Percentiles rank a stretch among this genome's conserved stretches.
These are phyloP conservation scores for Paraplagusia blochii DNA, from an alignment of 2,113 vertebrate species.

Conservation along the genomic window DNA sequence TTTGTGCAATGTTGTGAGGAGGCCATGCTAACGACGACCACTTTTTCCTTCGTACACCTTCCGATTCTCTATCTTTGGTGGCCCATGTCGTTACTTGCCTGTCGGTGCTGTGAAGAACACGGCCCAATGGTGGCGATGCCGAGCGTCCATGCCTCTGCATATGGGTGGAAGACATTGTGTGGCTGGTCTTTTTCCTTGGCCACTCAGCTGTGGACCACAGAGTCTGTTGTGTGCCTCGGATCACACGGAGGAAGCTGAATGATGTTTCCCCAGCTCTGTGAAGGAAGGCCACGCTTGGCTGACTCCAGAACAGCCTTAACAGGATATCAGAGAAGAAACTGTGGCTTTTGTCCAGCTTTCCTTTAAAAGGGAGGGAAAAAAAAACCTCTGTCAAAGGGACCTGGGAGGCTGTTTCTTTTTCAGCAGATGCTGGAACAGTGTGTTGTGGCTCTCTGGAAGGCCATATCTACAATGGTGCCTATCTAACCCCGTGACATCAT, in stretches of 20 bases:
- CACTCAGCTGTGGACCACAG: conserved; percentile 80
- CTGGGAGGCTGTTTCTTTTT: conserved; percentile 72
- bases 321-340: conserved; percentile 81
- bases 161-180: conserved; percentile 71
- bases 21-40: too few species aligned
- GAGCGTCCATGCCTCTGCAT: conserved; percentile 60
- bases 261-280: conserved; percentile 77
- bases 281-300: conserved; percentile 75
- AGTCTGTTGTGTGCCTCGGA: conserved; percentile 79
- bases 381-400: conserved; percentile 72
- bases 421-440: conserved; percentile 75
- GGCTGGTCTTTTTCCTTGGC: conserved; percentile 74
- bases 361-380: conserved; percentile 34
- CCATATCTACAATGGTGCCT: conserved; percentile 70
- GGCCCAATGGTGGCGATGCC: conserved; percentile 48
- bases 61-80: neutral
- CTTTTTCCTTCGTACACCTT: conserved; percentile 1
- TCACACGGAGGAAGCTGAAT: conserved; percentile 82
- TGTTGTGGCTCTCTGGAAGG: conserved; percentile 65
- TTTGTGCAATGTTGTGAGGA: too few species aligned
- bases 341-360: conserved; percentile 77
- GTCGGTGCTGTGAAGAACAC: conserved; percentile 28
- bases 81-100: neutral
- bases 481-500: conserved; percentile 77
- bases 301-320: conserved; percentile 78